Base-by-base conservation (phyloP, 1,140 invertebrate species). In the Aphis craccivora region DNA sequence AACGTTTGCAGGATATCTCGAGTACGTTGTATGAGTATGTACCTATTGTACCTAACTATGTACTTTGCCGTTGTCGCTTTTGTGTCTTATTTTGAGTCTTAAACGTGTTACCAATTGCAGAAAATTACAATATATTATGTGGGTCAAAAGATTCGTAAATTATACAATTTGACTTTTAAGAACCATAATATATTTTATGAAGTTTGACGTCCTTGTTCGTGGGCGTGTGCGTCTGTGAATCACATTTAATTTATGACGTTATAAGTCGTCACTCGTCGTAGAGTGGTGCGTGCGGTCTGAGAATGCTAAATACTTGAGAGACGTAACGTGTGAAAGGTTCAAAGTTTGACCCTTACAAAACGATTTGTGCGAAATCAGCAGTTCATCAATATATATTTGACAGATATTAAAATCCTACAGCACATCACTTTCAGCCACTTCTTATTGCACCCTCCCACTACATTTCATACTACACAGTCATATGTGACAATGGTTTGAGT, bases 251-350 rank as follows among this genome's bases (percentile, higher is more conserved):
- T 88, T 48, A 88, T 45, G 18, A 23, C 40, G 18, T 76, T 35
- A n/a, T 35, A 48, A 76, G 60, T 76, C 84, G 43, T 18, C 86
- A 45, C n/a, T n/a, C 43, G 25, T n/a, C 25, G 84, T 76, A 76
- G n/a, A 76, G 40, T 45, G 37, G 60, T 35, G 60, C n/a, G 60
- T n/a, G 60, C 30, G 60, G 60, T 91, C 37, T 67, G 90, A n/a
- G 90, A 91, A 91, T 67, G 55, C 40, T 45, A 91, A 76, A 45
- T 48, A 81, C 90, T 91, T n/a, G 60, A 81, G n/a, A 48, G 37
- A 45, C 40, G 25, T 45, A 45, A 90, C 89, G 89, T n/a, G 53
- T n/a, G 40, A 48, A n/a, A 86, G 37, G 23, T 86, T 37, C 23
- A 40, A 60, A 60, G 55, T 30, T 45, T 48, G 90, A 76, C 90